Conservation (phyloP, 2,113 vertebrate species). For the Sprattus sprattus region DNA sequence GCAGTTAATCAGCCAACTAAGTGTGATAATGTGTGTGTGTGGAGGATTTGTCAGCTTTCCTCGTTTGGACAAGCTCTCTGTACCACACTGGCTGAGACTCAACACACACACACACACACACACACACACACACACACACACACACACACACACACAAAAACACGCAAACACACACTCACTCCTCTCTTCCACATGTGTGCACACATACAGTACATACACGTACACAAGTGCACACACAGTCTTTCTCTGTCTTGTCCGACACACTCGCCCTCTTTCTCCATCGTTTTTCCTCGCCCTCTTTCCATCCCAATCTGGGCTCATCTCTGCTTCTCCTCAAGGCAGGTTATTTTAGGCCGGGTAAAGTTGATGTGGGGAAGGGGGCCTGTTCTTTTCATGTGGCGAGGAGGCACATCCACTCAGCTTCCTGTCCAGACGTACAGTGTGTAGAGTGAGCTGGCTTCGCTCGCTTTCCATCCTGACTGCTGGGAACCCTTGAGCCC, state of each 20-base stretch:
- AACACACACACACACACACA: neutral
- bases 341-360: neutral
- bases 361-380: too few species aligned
- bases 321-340: neutral
- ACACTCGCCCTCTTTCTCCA: too few species aligned
- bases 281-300: neutral
- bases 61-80: neutral
- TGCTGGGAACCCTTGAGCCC: constrained; percentile 37
- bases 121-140: neutral
- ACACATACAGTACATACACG: neutral
- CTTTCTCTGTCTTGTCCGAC: neutral
- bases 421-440: constrained; percentile 36
- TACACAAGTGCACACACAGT: neutral
- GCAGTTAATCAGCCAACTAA: neutral
- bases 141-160: neutral
- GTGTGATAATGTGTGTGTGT: neutral
- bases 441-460: constrained; percentile 21
- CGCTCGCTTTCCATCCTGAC: constrained; percentile 21
- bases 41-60: neutral
- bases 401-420: constrained; percentile 21
- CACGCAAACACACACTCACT: neutral
- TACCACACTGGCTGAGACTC: neutral
- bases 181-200: neutral
- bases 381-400: constrained; percentile 25
- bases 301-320: neutral